Base-by-base conservation (phyloP, 2,113 vertebrate species). In the Tenebrosternarchus preto region DNA sequence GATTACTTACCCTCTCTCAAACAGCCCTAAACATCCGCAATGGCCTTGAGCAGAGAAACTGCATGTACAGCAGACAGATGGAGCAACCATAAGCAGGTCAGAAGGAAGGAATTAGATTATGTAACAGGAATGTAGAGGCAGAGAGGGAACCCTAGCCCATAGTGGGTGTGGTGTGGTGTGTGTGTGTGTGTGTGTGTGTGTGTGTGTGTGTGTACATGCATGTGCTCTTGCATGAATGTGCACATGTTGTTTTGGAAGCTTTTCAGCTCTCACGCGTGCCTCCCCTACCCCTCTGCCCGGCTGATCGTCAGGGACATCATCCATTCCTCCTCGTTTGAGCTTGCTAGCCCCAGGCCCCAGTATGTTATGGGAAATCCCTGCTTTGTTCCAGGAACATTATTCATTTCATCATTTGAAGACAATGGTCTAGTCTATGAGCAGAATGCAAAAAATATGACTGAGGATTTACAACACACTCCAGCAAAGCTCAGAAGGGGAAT, bases 331-430 rank as follows among this genome's bases (percentile, higher is more conserved):
- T 53, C 68, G 64, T 72, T 73, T 31, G 36, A 60, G 77, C 24
- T 46, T 79, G 57, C 77, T 80, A 77, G 78, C 72, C 56, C 64
- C 24, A 2, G 19, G 39, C 39, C 12, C 29, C 57, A 50, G 56
- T 27, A n/a, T 56, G 22, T 80, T 83, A 31, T 64, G 82, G 64
- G 77, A 83, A 83, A 76, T 83, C 64, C 73, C 43, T 68, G 43
- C 50, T 71, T 83, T 83, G 73, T 63, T 64, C 55, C 19, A 16
- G 67, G 39, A 69, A 33, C 39, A 67, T 50, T 12, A 50, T 50
- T 12, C 43, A 50, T 59, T 82, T 25, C 5, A 31, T 50, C 67
- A 25, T 3, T 1, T n/a, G n/a, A n/a, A n/a, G n/a, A n/a, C n/a
- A n/a, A n/a, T n/a, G 70, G 16, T 39, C 29, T 12, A 33, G 29